Conservation (phyloP, 1,140 invertebrate species). For the Drosophila orena region DNA sequence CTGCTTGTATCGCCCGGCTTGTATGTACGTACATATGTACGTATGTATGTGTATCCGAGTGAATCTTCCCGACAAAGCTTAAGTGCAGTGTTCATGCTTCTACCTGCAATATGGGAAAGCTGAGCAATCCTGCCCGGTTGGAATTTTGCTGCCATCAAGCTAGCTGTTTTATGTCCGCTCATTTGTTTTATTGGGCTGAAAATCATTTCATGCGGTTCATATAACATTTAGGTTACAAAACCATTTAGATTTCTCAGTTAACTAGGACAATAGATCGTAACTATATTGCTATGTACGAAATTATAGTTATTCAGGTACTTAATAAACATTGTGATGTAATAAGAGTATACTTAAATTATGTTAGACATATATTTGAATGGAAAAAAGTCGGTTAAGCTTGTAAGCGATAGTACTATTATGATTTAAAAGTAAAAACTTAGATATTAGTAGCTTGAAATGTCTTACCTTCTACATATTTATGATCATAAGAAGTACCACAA, state of each 20-base stretch:
- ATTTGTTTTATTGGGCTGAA: background rate
- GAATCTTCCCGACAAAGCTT: constrained; percentile 55
- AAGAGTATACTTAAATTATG: too few species aligned
- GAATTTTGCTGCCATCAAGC: constrained; percentile 36
- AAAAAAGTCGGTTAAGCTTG: too few species aligned
- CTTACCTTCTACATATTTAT: too few species aligned
- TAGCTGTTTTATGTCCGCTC: background rate
- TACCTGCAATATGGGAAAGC: constrained; percentile 49
- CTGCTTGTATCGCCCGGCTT: constrained; percentile 34
- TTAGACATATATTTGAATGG: too few species aligned
- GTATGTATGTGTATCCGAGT: constrained; percentile 13
- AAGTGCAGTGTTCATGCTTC: constrained; percentile 51
- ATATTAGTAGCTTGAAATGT: background rate
- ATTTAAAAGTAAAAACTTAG: background rate
- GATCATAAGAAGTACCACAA: background rate
- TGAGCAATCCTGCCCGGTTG: constrained; percentile 53
- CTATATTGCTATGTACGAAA: too few species aligned
- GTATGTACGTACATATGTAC: background rate
- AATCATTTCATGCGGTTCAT: too few species aligned
- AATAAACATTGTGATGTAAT: too few species aligned
- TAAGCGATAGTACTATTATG: too few species aligned
- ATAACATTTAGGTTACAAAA: too few species aligned
- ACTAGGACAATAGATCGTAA: too few species aligned
- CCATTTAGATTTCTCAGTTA: too few species aligned
- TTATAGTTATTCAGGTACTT: too few species aligned